A percentile compares a stretch with the other conserved stretches of the same genome.
These are phyloP conservation scores for Spheniscus mendiculus DNA, from an alignment of 2,113 vertebrate genomes.

Conservation along the genomic window DNA sequence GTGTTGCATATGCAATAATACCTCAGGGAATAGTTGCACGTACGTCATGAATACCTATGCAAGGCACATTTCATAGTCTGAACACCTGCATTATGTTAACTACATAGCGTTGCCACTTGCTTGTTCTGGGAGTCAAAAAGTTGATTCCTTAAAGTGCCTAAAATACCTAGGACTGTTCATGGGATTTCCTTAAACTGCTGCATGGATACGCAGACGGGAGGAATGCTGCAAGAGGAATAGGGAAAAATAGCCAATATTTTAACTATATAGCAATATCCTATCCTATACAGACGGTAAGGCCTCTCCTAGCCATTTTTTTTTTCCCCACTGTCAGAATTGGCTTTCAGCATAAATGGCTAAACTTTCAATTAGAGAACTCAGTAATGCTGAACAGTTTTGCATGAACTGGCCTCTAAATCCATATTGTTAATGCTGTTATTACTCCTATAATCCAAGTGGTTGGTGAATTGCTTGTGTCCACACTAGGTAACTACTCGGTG, in stretches of 20 bases:
- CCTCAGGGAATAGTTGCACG: background rate
- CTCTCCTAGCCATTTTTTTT: background rate
- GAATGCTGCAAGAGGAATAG: background rate
- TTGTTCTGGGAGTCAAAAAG: background rate
- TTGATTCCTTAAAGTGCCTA: background rate
- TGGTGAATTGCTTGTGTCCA: background rate
- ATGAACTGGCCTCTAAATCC: background rate
- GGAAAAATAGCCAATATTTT: background rate
- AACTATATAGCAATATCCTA: background rate
- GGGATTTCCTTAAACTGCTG: background rate
- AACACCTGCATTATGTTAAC: background rate
- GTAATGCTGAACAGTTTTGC: background rate
- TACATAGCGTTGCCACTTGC: background rate
- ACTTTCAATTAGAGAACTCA: background rate
- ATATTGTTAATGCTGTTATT: background rate
- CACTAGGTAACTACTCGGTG: background rate
- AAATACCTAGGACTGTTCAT: background rate
- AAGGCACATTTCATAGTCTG: background rate
- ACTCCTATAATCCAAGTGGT: background rate
- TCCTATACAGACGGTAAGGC: background rate
- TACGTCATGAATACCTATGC: fast-evolving
- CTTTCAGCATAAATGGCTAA: background rate
- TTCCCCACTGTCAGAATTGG: background rate
- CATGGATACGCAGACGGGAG: background rate
- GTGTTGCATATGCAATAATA: background rate